Conservation (phyloP, 2,888 invertebrate genomes). For the Andrena hattorfiana region DNA sequence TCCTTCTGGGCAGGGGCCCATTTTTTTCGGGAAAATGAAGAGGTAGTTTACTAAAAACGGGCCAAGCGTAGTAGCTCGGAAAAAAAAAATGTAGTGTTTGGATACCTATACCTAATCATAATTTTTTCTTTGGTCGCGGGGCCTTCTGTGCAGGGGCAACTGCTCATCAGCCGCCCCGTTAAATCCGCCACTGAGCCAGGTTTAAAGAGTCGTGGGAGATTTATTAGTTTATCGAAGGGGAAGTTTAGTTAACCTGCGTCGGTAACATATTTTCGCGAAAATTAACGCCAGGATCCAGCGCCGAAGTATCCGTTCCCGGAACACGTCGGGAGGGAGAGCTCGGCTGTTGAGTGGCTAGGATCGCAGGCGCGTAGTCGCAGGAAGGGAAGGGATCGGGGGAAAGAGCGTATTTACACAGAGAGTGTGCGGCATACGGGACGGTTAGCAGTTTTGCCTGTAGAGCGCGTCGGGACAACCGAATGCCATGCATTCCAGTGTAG, state of each 20-base stretch:
- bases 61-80: no score
- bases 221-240: neutral
- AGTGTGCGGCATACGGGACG: slow-evolving; percentile 54
- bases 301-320: neutral
- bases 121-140: no score
- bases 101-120: no score
- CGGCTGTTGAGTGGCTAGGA: neutral
- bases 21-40: no score
- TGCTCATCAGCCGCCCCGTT: no score
- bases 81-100: no score
- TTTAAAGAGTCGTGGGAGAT: no score
- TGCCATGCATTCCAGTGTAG: slow-evolving; percentile 83
- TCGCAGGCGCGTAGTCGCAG: slow-evolving; percentile 3
- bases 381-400: slow-evolving; percentile 10
- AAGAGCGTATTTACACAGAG: slow-evolving; percentile 60
- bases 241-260: neutral
- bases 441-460: slow-evolving; percentile 80
- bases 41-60: no score
- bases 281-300: neutral
- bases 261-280: neutral
- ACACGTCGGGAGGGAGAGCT: neutral
- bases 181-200: no score
- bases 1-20: no score
- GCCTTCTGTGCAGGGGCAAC: no score
- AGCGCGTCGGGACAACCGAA: slow-evolving; percentile 73